These are phyloP conservation scores for Cotesia vestalis DNA, from an alignment of 1,140 invertebrate species.

Conservation along the genomic window DNA sequence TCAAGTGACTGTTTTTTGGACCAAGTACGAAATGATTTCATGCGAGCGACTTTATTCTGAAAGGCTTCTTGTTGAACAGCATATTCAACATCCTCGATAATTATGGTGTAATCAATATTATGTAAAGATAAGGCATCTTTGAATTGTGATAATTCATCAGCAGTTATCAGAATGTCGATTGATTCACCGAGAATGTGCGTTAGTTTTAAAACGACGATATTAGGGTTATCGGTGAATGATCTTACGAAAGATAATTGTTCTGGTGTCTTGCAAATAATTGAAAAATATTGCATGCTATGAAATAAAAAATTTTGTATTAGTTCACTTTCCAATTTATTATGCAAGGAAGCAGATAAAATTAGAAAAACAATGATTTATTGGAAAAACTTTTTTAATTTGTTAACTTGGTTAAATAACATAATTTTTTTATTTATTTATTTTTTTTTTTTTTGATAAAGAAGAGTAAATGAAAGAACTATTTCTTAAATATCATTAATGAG, in stretches of 20 bases:
- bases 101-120: constrained; percentile 46
- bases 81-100: constrained; percentile 45
- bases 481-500: too few relatives aligned
- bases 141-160: constrained; percentile 40
- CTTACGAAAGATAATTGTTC: constrained; percentile 40
- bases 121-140: constrained; percentile 40
- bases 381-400: too few relatives aligned
- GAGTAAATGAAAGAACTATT: too few relatives aligned
- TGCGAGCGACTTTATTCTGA: constrained; percentile 38
- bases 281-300: constrained; percentile 47
- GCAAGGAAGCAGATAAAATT: too few relatives aligned
- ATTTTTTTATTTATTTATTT: too few relatives aligned
- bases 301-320: neutral
- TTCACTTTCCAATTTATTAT: too few relatives aligned
- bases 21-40: constrained; percentile 19
- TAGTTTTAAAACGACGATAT: constrained; percentile 48
- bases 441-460: too few relatives aligned
- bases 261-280: constrained; percentile 39
- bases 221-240: constrained; percentile 41
- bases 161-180: constrained; percentile 50
- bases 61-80: constrained; percentile 41
- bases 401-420: too few relatives aligned
- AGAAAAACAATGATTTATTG: too few relatives aligned
- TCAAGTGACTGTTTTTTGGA: constrained; percentile 6
- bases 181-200: constrained; percentile 35